A percentile compares a stretch with the other conserved stretches of the same genome.
phyloP scores from a whole-genome alignment of 2,113 vertebrate species.

The Merops nubicus region DNA sequence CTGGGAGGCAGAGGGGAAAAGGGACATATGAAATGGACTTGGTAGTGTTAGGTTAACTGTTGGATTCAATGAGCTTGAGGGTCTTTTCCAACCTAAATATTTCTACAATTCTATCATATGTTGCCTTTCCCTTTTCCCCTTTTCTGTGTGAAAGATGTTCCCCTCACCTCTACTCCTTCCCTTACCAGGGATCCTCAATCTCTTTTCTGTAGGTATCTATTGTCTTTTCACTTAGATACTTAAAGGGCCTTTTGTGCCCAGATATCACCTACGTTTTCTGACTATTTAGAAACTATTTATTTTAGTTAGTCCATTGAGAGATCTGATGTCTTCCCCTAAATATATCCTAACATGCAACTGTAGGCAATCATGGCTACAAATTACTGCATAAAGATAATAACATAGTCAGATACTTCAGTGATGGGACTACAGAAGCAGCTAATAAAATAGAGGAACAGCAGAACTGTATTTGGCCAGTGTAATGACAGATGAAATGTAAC shows the following conservation, averaged over 20 bases:
- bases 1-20: neutral
- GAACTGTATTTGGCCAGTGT: neutral
- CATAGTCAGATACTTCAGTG: neutral
- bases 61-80: neutral
- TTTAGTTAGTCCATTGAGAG: neutral
- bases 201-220: neutral
- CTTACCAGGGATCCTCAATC: neutral
- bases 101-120: neutral
- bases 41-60: neutral
- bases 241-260: neutral
- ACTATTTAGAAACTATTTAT: neutral
- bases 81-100: neutral
- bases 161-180: neutral
- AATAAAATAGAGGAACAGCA: neutral
- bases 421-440: neutral
- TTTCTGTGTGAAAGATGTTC: neutral
- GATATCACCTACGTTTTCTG: neutral
- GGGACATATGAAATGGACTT: neutral
- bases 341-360: neutral
- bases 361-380: neutral
- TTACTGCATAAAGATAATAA: neutral
- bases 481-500: neutral
- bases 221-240: neutral
- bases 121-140: neutral
- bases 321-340: neutral